Conservation (phyloP, 2,797 vertebrate genomes). For the Ambastaia sidthimunki region DNA sequence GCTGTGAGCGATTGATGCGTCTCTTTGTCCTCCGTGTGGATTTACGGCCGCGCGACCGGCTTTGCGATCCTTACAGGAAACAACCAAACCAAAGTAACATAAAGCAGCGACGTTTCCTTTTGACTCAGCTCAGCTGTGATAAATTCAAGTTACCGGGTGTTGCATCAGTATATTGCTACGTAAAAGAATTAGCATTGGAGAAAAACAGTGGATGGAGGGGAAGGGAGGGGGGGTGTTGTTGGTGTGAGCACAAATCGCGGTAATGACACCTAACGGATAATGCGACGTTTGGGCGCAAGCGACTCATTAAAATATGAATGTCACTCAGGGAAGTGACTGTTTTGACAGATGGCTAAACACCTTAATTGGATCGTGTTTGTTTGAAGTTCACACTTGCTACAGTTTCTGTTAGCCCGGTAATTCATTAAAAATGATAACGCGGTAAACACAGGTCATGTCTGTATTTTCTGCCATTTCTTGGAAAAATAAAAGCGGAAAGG, state of each 20-base stretch:
- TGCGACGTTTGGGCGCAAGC: slow-evolving; percentile 25
- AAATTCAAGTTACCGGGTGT: slow-evolving; percentile 54
- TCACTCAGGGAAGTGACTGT: slow-evolving; percentile 45
- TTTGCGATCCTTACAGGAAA: slow-evolving; percentile 18
- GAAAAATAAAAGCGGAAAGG: slow-evolving; percentile 25
- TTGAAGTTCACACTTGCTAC: slow-evolving; percentile 49
- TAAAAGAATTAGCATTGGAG: slow-evolving; percentile 48
- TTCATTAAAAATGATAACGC: slow-evolving; percentile 44
- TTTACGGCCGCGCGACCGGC: slow-evolving; percentile 52
- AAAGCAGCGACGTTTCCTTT: slow-evolving; percentile 22
- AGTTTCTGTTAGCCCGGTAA: slow-evolving; percentile 35
- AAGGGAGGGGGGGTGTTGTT: not conserved
- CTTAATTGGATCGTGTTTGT: slow-evolving; percentile 55
- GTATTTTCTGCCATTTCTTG: slow-evolving; percentile 21
- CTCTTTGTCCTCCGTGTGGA: slow-evolving; percentile 59
- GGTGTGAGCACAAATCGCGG: slow-evolving; percentile 19
- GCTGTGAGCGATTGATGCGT: slow-evolving; percentile 59
- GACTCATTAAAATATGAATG: slow-evolving; percentile 56
- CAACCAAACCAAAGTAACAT: slow-evolving; percentile 9
- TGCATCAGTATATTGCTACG: slow-evolving; percentile 54
- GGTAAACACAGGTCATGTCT: slow-evolving; percentile 46
- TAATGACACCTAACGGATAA: slow-evolving; percentile 44
- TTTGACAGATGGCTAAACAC: slow-evolving; percentile 60
- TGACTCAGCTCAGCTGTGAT: slow-evolving; percentile 37
- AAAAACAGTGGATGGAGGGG: slow-evolving; percentile 25